These are phyloP conservation scores for Philonicus albiceps DNA, from an alignment of 2,888 invertebrate genomes.

Conservation along the genomic window DNA sequence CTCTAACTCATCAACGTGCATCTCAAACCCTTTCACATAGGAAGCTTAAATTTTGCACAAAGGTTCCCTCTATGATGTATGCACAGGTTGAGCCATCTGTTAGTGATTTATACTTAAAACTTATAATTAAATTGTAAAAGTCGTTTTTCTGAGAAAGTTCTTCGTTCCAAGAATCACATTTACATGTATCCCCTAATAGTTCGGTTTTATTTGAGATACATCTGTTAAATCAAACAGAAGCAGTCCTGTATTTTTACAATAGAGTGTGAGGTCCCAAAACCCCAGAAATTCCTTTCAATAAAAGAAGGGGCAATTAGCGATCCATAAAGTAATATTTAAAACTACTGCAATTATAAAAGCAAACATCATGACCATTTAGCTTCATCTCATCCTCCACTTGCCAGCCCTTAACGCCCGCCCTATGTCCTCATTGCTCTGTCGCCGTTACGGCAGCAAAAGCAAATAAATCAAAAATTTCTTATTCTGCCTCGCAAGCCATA, in stretches of 20 bases:
- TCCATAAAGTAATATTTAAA: background rate
- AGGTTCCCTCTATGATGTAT: no score
- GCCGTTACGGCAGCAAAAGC: background rate
- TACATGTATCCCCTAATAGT: no score
- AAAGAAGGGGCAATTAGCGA: background rate
- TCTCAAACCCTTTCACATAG: no score
- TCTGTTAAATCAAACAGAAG: background rate
- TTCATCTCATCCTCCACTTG: background rate
- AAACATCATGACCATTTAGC: background rate
- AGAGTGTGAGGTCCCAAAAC: background rate
- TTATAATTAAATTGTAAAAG: no score
- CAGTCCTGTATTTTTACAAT: background rate
- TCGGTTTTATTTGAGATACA: background rate
- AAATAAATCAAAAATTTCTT: background rate
- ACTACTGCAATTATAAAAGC: background rate
- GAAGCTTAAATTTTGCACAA: background rate
- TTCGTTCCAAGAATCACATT: no score
- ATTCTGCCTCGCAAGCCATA: background rate
- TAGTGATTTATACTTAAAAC: no score
- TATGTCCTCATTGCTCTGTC: background rate
- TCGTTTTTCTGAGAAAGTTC: no score
- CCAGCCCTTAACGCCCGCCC: background rate
- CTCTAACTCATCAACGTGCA: no score
- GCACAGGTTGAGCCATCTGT: no score
- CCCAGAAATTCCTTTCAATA: background rate